Evolutionary conservation across 2,113 vertebrate species (phyloP).

Genomic region (Halichoeres trimaculatus): DNA sequence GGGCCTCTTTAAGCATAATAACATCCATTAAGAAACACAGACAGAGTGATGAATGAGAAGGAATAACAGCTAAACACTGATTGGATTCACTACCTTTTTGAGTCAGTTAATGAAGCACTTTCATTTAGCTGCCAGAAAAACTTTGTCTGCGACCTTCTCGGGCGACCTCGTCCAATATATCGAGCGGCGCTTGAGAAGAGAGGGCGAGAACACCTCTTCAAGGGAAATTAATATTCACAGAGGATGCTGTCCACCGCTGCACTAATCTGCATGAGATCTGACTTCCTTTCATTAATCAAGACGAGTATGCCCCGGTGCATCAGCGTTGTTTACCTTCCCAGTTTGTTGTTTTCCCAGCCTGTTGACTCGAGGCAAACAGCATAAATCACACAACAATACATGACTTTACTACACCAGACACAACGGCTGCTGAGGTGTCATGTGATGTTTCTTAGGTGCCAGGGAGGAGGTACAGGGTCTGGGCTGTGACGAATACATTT

Average conservation of each 20-base stretch:
- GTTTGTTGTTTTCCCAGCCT: conserved; percentile 76
- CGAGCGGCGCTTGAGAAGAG: conserved; percentile 61
- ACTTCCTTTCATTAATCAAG: conserved; percentile 83
- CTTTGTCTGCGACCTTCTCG: conserved; percentile 71
- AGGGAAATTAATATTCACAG: conserved; percentile 79
- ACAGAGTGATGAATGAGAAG: conserved; percentile 37
- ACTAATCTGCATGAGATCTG: conserved; percentile 81
- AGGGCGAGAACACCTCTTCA: conserved; percentile 70
- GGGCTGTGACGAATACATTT: too few species aligned
- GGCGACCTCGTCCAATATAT: conserved; percentile 69
- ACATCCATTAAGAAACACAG: conserved; percentile 54
- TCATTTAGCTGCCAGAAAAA: conserved; percentile 72
- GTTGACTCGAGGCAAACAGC: conserved; percentile 77
- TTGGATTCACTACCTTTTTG: conserved; percentile 67
- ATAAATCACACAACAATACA: conserved; percentile 73
- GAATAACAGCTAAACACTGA: conserved; percentile 57
- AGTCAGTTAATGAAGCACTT: conserved; percentile 72
- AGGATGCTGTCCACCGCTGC: conserved; percentile 69
- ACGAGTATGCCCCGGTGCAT: conserved; percentile 72
- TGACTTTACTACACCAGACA: conserved; percentile 56
- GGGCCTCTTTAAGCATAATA: conserved; percentile 37
- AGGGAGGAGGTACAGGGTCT: not conserved
- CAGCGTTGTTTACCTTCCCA: conserved; percentile 71
- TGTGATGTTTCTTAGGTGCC: conserved; percentile 19
- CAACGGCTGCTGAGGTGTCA: conserved; percentile 19